Evolutionary conservation across 2,113 vertebrate species (phyloP), one percentile per base, ranked within the genome.

Genomic region (Rhinogobius similis): DNA sequence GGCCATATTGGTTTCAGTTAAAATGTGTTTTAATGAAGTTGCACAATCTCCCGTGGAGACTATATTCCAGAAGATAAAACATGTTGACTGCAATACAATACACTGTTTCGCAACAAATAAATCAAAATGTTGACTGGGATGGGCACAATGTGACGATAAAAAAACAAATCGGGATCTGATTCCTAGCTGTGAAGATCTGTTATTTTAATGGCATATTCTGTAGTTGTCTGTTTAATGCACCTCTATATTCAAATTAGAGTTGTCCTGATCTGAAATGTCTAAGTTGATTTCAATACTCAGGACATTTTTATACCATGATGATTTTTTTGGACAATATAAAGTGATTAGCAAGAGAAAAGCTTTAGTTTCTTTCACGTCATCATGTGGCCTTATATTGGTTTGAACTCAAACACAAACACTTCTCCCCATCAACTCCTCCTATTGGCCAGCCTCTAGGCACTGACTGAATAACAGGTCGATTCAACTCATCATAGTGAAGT

Each of bases 1-100:
- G 67, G 14, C 62, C 71, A 53, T 20, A 14, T 64, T 65, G 39
- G 67, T 56, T 67, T 9, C 44, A 68, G n/a, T 24, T 24, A 3
- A 68, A 62, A 67, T 20, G 16, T 38, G 32, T 58, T 29, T 21
- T 55, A 26, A 55, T 21, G 21, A 24, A 24, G 11, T 26, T 24
- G 23, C 52, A 24, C 13, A 7, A 41, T 41, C 9, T 2, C 46
- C 1, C 3, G 6, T 21, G 10, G 46, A 10, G 20, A 50, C 46
- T n/a, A n/a, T n/a, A n/a, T n/a, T n/a, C n/a, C n/a, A n/a, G n/a
- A n/a, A n/a, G n/a, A n/a, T n/a, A n/a, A n/a, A n/a, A n/a, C n/a
- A n/a, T 50, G 46, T 21, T 50, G 20, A 50, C 1, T 50, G n/a
- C 20, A 21, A 9, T n/a, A 50, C 20, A 1, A 10, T 50, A 50